Conservation (phyloP, 2,797 vertebrate species). For the Odontamblyopus rebecca region DNA sequence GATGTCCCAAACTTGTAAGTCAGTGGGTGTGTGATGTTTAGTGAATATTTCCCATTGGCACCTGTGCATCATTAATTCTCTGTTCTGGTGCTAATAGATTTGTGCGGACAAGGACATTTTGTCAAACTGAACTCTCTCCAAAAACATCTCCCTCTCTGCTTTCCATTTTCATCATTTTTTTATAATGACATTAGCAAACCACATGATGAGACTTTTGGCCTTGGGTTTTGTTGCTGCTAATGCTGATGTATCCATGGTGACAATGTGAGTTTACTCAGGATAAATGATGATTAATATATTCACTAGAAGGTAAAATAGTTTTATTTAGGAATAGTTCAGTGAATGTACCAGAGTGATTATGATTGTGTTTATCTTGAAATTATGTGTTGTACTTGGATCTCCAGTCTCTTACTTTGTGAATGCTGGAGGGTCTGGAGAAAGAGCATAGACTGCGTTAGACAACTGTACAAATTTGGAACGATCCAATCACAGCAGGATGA, state of each 20-base stretch:
- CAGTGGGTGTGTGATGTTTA: not conserved
- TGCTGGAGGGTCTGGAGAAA: too few relatives aligned
- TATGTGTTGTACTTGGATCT: too few relatives aligned
- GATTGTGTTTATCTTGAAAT: too few relatives aligned
- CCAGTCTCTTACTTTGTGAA: too few relatives aligned
- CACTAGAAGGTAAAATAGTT: not conserved
- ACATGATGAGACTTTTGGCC: conserved; percentile 11
- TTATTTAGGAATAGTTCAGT: too few relatives aligned
- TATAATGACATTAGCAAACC: conserved; percentile 4
- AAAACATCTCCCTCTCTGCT: conserved; percentile 3
- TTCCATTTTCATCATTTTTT: conserved; percentile 3
- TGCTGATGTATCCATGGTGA: not conserved
- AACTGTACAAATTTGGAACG: too few relatives aligned
- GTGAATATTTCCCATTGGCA: not conserved
- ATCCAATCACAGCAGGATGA: too few relatives aligned
- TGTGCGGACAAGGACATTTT: conserved; percentile 8
- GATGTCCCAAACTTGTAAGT: not conserved
- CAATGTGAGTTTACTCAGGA: not conserved
- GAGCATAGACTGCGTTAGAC: too few relatives aligned
- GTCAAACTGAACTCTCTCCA: not conserved
- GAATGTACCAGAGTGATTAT: too few relatives aligned
- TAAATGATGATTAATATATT: not conserved
- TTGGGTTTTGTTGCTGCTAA: conserved; percentile 8
- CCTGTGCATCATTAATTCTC: conserved; percentile 5
- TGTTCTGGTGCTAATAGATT: conserved; percentile 1